These are phyloP conservation scores for Dichetophora obliterata DNA, from an alignment of 2,888 invertebrate genomes.

Conservation along the genomic window DNA sequence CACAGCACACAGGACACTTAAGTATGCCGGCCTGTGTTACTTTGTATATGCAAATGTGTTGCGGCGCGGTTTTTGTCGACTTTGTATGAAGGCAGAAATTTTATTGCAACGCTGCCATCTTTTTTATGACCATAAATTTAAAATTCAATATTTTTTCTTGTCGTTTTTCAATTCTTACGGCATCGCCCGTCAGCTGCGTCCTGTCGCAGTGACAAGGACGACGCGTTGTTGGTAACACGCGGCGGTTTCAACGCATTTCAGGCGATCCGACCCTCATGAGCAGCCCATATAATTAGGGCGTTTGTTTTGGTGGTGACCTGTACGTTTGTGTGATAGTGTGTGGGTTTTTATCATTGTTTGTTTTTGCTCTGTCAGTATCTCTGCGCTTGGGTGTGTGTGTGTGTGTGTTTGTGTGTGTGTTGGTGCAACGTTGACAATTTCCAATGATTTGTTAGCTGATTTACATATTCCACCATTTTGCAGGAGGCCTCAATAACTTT, in stretches of 20 bases:
- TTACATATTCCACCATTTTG: slow-evolving; percentile 62
- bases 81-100: slow-evolving; percentile 44
- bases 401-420: slow-evolving; percentile 48
- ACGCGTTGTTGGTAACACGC: not conserved
- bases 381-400: slow-evolving; percentile 46
- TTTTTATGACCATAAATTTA: slow-evolving; percentile 27
- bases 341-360: slow-evolving; percentile 43
- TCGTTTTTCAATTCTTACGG: slow-evolving; percentile 17
- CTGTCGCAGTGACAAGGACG: slow-evolving; percentile 12
- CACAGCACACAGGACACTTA: not conserved
- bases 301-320: slow-evolving; percentile 22
- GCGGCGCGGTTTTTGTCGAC: not conserved
- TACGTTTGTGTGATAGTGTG: slow-evolving; percentile 10
- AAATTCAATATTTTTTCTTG: slow-evolving; percentile 24
- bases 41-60: slow-evolving; percentile 40
- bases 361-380: slow-evolving; percentile 38
- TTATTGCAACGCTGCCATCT: slow-evolving; percentile 51
- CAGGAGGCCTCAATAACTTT: slow-evolving; percentile 13
- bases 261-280: slow-evolving; percentile 39
- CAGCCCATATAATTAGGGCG: slow-evolving; percentile 25
- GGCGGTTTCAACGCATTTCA: slow-evolving; percentile 1
- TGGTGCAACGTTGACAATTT: slow-evolving; percentile 62
- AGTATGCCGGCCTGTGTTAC: not conserved
- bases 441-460: slow-evolving; percentile 64
- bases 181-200: slow-evolving; percentile 61